These are phyloP conservation scores for Parnassius apollo DNA, from an alignment of 2,888 invertebrate species.

Conservation along the genomic window DNA sequence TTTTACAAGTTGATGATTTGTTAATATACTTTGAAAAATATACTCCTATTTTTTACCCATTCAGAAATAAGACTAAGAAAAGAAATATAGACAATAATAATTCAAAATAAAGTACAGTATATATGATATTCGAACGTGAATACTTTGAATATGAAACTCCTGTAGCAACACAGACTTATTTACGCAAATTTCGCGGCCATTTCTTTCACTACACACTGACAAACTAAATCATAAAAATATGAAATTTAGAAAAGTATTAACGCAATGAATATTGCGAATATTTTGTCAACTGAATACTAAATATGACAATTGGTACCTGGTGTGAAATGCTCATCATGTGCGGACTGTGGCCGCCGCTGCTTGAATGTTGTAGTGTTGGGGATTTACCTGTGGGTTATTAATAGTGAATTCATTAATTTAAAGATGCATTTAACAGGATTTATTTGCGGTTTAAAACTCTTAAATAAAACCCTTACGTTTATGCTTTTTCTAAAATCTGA, in stretches of 20 bases:
- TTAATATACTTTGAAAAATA: too few relatives aligned
- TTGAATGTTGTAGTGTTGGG: slow-evolving; percentile 58
- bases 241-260: neutral
- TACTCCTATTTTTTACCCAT: too few relatives aligned
- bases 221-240: neutral
- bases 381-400: slow-evolving; percentile 58
- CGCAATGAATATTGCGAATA: neutral
- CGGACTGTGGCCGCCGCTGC: slow-evolving; percentile 66
- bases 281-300: neutral
- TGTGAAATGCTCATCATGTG: slow-evolving; percentile 60
- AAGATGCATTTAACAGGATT: too few relatives aligned
- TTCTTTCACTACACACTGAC: slow-evolving; percentile 4
- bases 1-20: too few relatives aligned
- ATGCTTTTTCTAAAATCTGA: too few relatives aligned
- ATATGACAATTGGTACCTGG: slow-evolving; percentile 52
- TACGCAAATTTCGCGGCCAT: neutral
- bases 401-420: too few relatives aligned
- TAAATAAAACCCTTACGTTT: too few relatives aligned
- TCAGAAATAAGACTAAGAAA: too few relatives aligned
- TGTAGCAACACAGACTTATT: neutral
- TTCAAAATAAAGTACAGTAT: too few relatives aligned
- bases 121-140: too few relatives aligned
- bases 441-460: too few relatives aligned
- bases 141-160: neutral
- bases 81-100: too few relatives aligned